Evolutionary conservation across 2,888 invertebrate species (phyloP).

Genomic region (Plagodis dolabraria): DNA sequence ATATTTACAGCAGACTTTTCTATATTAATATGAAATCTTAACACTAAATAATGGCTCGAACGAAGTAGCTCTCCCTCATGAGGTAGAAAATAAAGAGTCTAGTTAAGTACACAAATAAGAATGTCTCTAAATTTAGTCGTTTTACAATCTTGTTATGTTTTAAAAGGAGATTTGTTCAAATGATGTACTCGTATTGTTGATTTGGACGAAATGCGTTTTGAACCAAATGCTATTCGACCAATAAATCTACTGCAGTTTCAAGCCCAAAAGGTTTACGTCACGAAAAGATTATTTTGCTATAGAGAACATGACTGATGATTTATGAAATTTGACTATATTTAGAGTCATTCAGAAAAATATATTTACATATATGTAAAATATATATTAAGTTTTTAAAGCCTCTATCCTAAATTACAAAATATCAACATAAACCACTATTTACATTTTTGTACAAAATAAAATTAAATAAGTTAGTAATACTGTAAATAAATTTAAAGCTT

Average conservation of each 20-base stretch:
- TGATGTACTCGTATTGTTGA: too few relatives aligned
- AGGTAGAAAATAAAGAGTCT: slow-evolving; percentile 77
- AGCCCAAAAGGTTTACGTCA: too few relatives aligned
- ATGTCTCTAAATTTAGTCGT: slow-evolving; percentile 17
- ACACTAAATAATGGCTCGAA: slow-evolving; percentile 43
- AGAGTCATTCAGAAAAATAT: slow-evolving; percentile 30
- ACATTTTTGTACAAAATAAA: slow-evolving; percentile 74
- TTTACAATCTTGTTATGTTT: too few relatives aligned
- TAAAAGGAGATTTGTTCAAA: too few relatives aligned
- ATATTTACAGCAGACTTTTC: slow-evolving; percentile 54
- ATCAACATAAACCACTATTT: slow-evolving; percentile 62
- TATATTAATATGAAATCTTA: slow-evolving; percentile 32
- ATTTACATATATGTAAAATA: slow-evolving; percentile 45
- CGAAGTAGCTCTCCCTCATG: slow-evolving; percentile 60
- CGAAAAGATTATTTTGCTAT: background rate
- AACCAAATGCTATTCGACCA: too few relatives aligned
- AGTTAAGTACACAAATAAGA: slow-evolving; percentile 50
- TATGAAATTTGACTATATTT: background rate
- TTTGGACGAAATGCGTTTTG: too few relatives aligned
- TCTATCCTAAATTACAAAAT: slow-evolving; percentile 22
- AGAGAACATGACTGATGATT: background rate
- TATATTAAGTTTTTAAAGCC: slow-evolving; percentile 40
- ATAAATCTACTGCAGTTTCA: too few relatives aligned
- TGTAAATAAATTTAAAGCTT: slow-evolving; percentile 82
- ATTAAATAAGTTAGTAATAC: slow-evolving; percentile 83